Percentiles rank a stretch among this genome's conserved stretches.
Conservation (phyloP, 2,797 vertebrate species). For the Huso huso region DNA sequence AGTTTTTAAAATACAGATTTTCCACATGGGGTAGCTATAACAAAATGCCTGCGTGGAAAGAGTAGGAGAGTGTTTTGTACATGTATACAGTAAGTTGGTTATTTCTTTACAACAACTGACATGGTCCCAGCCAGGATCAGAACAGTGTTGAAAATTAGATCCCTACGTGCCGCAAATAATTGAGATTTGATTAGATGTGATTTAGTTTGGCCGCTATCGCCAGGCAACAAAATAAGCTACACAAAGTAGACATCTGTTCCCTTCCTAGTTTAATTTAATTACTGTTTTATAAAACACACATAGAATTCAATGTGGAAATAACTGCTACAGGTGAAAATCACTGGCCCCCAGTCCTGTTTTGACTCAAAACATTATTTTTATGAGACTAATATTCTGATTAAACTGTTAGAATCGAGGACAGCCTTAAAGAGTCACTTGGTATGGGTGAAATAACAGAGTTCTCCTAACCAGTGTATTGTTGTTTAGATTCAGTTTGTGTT, state of each 20-base stretch:
- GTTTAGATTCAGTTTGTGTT: constrained; percentile 2
- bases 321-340: constrained; percentile 25
- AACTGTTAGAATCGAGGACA: too few species aligned
- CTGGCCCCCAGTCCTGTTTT: constrained; percentile 21
- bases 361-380: constrained; percentile 5
- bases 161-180: constrained; percentile 45
- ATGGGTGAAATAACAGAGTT: too few species aligned
- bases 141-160: constrained; percentile 44
- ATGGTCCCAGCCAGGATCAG: constrained; percentile 29
- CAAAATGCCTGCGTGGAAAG: constrained; percentile 18
- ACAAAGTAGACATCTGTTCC: constrained; percentile 61
- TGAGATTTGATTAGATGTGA: constrained; percentile 61
- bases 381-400: background rate
- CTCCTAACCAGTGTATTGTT: background rate
- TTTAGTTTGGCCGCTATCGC: constrained; percentile 55
- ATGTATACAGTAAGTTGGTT: constrained; percentile 14
- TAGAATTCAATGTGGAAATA: constrained; percentile 43
- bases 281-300: constrained; percentile 46
- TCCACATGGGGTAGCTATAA: constrained; percentile 22
- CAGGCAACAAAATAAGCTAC: constrained; percentile 58
- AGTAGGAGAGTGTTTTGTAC: too few species aligned
- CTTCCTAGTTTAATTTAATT: constrained; percentile 52
- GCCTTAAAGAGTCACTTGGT: too few species aligned
- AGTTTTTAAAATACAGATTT: constrained; percentile 2
- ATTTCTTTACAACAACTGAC: constrained; percentile 19